Evolutionary conservation across 2,113 vertebrate species (phyloP).

Genomic region (Tragelaphus strepsiceros): DNA sequence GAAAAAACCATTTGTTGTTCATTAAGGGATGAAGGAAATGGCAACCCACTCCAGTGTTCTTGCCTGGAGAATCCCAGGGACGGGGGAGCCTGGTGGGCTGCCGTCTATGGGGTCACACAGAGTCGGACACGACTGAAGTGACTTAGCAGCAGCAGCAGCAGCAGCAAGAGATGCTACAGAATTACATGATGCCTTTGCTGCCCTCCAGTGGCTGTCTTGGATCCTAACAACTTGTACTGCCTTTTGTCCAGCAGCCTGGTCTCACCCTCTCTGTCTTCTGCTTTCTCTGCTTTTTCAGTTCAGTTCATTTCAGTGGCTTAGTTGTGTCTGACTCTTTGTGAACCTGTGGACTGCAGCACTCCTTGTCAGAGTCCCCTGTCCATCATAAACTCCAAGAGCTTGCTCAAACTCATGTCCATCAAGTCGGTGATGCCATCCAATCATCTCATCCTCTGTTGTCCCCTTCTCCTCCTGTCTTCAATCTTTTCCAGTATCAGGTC

Average conservation of each 20-base stretch:
- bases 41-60: no score
- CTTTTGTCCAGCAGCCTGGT: neutral
- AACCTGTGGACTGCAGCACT: neutral
- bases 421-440: neutral
- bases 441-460: neutral
- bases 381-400: neutral
- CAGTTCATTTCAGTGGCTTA: neutral
- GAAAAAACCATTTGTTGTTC: neutral
- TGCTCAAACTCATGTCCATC: neutral
- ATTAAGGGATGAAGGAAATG: neutral
- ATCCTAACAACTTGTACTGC: neutral
- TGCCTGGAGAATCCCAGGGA: no score
- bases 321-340: neutral
- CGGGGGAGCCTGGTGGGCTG: no score
- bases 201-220: slow-evolving; percentile 3
- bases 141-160: no score
- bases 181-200: neutral
- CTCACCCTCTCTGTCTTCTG: neutral
- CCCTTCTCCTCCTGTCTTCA: neutral
- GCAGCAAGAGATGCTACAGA: no score
- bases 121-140: no score
- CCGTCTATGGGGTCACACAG: no score
- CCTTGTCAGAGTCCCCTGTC: neutral
- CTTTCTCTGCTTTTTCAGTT: neutral
- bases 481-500: neutral